Evolutionary conservation across 1,140 invertebrate genomes (phyloP), one percentile per base, ranked within the genome.

Genomic region (Anastrepha obliqua): DNA sequence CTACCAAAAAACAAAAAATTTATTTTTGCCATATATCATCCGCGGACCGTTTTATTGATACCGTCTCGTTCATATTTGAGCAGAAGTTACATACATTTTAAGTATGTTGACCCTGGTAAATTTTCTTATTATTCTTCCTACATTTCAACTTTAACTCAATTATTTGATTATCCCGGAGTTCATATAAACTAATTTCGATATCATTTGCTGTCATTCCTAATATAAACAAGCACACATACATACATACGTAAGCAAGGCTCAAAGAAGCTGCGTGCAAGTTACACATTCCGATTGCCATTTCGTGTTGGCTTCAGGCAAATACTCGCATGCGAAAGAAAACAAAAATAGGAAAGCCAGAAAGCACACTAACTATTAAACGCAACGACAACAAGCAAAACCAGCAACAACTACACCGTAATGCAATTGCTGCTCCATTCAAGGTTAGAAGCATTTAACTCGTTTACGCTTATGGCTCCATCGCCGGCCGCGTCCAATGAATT

Each of bases 401-500:
- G 9, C 47, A 55, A 55, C 44, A 20, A 81, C 15, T 55, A 81
- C 17, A 81, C 1, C 60, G 0, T 13, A 62, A 9, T 81, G 47
- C 74, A 81, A 55, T 17, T 62, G 51, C 39, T 44, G 47, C 47
- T n/a, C 44, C 44, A 20, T 55, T 81, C 74, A 81, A 81, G 74
- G 74, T 81, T 81, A 81, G 15, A 55, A 81, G 47, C 74, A 47
- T 81, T 55, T 55, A 8, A 81, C 47, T 81, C 74, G 74, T 81
- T 81, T 81, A 55, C 74, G 74, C 74, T 42, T 55, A 13, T 55
- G 20, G 44, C 47, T 81, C 2, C 47, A 55, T 8, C 44, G 47
- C 17, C 74, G 74, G 11, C 44, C 11, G 47, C n/a, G 7, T 8
- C 47, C 47, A 81, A 81, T 11, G 51, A 55, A 55, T 55, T 81